Conservation (phyloP, 2,888 invertebrate species). For the Drosophila trichaetosa region DNA sequence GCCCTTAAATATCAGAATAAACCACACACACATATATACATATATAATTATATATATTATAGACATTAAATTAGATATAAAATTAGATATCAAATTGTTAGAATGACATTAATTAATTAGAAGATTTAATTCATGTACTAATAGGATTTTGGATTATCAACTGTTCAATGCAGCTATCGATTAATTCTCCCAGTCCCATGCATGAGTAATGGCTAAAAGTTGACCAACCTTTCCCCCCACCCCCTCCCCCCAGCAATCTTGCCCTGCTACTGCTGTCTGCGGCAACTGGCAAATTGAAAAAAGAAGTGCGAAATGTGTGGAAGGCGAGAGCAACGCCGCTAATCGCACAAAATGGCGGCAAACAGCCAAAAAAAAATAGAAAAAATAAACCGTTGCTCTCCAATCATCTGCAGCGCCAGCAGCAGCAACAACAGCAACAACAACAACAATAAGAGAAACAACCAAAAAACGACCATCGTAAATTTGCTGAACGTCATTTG, state of each 20-base stretch:
- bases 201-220: constrained; percentile 29
- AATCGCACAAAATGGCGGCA: constrained; percentile 79
- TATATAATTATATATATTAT: not conserved
- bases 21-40: not conserved
- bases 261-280: constrained; percentile 39
- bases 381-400: constrained; percentile 23
- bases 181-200: constrained; percentile 29
- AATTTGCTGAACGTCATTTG: constrained; percentile 64
- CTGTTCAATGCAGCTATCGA: constrained; percentile 41
- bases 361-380: constrained; percentile 27
- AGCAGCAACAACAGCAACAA: constrained; percentile 11
- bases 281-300: constrained; percentile 52
- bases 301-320: constrained; percentile 13
- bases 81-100: not conserved
- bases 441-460: constrained; percentile 6
- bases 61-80: no score
- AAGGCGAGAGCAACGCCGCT: constrained; percentile 50
- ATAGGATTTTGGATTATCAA: constrained; percentile 42
- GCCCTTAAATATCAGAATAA: not conserved
- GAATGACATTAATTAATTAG: constrained; percentile 8
- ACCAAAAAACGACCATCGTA: constrained; percentile 37
- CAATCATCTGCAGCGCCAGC: constrained; percentile 28
- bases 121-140: constrained; percentile 16
- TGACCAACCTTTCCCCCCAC: not conserved
- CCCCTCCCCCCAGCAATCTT: no score